Evolutionary conservation across 1,140 invertebrate genomes (phyloP), one percentile per base, ranked within the genome.

Genomic region (Tribolium castaneum): DNA sequence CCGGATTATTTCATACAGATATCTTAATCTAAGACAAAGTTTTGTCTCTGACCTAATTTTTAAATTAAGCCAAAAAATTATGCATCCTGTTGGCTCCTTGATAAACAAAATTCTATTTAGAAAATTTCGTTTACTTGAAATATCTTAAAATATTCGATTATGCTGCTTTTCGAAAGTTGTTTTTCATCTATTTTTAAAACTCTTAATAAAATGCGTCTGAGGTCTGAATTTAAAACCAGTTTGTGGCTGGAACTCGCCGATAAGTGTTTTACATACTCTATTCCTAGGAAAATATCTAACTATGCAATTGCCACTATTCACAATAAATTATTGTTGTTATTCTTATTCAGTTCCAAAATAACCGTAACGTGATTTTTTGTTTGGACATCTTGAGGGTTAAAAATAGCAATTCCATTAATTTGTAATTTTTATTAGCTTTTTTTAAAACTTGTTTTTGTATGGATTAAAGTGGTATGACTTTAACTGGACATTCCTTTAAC

Each of bases 91-190:
- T 19, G 16, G 16, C 16, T 1, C 16, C 16, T 39, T 39, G 34
- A 39, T 39, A 39, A 10, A 10, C 9, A 3, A 39, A 39, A 39
- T 10, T 45, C 7, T 45, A 45, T 45, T 45, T 45, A n/a, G 39
- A 45, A 45, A 45, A 45, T 45, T 45, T 45, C 9, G 39, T 45
- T 45, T n/a, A 45, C 39, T 45, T 3, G 9, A 45, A 45, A 45
- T 45, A 45, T 45, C 39, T 45, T 3, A 10, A 10, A 12, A 12
- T 52, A 52, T 14, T 52, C 12, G 16, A 19, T 52, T 35, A 35
- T 35, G 30, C 59, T 66, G 59, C 6, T 66, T 52, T 66, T 35
- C 30, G 59, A 66, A 66, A 66, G 59, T 66, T 66, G 59, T 66
- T 66, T 14, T 13, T 34, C n/a, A 14, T 35, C 19, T 59, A 59